Evolutionary conservation across 1,140 invertebrate species (phyloP).

Genomic region (Oryctes rhinoceros): DNA sequence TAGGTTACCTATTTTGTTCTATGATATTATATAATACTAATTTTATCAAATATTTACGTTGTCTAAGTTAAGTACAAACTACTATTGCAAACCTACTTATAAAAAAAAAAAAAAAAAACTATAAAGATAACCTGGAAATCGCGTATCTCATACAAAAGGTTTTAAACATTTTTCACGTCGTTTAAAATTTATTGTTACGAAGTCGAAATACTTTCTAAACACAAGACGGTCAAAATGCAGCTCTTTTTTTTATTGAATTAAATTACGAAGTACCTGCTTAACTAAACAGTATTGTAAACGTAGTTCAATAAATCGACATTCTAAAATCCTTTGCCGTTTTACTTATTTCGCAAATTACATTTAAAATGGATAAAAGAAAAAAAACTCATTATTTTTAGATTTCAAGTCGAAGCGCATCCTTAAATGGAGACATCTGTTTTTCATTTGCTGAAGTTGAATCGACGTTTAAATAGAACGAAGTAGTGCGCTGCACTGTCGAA

Average conservation of each 20-base stretch:
- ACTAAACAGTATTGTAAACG: conserved; percentile 38
- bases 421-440: background rate
- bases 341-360: background rate
- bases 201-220: too few relatives aligned
- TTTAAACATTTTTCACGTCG: too few relatives aligned
- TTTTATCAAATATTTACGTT: conserved; percentile 20
- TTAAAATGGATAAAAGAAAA: background rate
- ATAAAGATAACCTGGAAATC: too few relatives aligned
- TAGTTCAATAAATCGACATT: conserved; percentile 35
- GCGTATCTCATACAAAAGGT: too few relatives aligned
- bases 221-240: too few relatives aligned
- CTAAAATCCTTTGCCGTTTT: background rate
- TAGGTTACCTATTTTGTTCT: conserved; percentile 52
- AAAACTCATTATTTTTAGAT: too few relatives aligned
- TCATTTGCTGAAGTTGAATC: background rate
- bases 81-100: background rate
- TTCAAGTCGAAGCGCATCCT: background rate
- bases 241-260: background rate
- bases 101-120: too few relatives aligned
- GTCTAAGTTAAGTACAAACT: conserved; percentile 32
- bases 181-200: too few relatives aligned
- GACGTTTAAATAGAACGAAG: background rate
- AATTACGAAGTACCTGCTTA: conserved; percentile 38
- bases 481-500: too few relatives aligned
- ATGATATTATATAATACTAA: conserved; percentile 15